Percentiles rank a stretch among this genome's conserved stretches.
These are phyloP conservation scores for Poeciliopsis turrubarensis DNA, from an alignment of 2,113 vertebrate species.

Conservation along the genomic window DNA sequence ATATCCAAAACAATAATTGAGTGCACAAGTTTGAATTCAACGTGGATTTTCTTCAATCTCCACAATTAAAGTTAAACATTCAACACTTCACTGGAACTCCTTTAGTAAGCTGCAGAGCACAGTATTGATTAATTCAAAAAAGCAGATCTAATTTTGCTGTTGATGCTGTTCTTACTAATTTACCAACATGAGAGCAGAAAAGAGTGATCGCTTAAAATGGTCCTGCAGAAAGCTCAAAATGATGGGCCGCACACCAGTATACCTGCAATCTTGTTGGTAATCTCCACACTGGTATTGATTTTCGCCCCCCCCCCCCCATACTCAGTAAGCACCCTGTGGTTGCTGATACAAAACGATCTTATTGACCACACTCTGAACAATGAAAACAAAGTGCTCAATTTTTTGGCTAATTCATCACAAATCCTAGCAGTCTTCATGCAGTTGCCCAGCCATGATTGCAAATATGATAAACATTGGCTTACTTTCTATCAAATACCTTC, in stretches of 20 bases:
- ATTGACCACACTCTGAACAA: conserved; percentile 67
- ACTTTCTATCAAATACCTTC: background rate
- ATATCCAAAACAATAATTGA: too few relatives aligned
- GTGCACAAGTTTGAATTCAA: too few relatives aligned
- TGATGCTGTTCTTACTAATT: background rate
- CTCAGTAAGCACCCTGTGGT: conserved; percentile 46
- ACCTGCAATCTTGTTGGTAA: conserved; percentile 58
- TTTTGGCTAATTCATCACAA: conserved; percentile 51
- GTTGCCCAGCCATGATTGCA: conserved; percentile 22
- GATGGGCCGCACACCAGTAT: conserved; percentile 35
- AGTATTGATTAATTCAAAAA: background rate
- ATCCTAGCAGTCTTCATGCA: conserved; percentile 28
- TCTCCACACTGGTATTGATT: conserved; percentile 63
- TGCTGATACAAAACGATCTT: conserved; percentile 47
- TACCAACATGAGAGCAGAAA: background rate
- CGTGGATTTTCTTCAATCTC: too few relatives aligned
- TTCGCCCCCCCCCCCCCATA: conserved; percentile 16
- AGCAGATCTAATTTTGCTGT: background rate
- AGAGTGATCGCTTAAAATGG: conserved; percentile 41
- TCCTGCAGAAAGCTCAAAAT: conserved; percentile 36
- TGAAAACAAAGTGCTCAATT: conserved; percentile 48
- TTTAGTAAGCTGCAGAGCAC: too few relatives aligned
- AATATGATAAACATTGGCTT: conserved; percentile 26
- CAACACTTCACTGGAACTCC: too few relatives aligned
- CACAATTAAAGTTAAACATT: too few relatives aligned